phyloP scores from a whole-genome alignment of 2,797 vertebrate genomes.

The Melanogrammus aeglefinus region DNA sequence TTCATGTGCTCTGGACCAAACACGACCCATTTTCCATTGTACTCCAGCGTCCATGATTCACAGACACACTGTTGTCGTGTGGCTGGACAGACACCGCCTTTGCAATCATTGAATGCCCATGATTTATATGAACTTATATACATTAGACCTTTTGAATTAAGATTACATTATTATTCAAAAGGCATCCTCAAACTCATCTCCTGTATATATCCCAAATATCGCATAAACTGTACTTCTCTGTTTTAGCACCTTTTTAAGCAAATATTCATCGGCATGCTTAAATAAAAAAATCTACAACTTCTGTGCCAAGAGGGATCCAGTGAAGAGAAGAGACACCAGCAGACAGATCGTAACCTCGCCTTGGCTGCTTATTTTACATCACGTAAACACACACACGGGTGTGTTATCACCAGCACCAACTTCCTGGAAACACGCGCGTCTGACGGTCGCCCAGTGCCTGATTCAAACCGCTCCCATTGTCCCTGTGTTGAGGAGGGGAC shows the following conservation, averaged over 20 bases:
- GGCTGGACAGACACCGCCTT: too few species aligned
- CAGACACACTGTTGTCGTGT: too few species aligned
- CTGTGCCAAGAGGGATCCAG: too few species aligned
- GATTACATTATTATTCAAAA: background rate
- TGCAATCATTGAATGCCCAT: background rate
- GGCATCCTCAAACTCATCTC: background rate
- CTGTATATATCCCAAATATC: too few species aligned
- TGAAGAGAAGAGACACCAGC: background rate
- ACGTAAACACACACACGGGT: slow-evolving; percentile 6
- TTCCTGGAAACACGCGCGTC: slow-evolving; percentile 50
- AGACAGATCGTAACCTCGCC: slow-evolving; percentile 9
- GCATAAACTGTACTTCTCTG: background rate
- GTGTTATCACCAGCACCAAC: slow-evolving; percentile 32
- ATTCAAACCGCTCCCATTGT: slow-evolving; percentile 34
- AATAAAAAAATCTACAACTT: too few species aligned
- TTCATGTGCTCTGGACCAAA: too few species aligned
- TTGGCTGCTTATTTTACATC: slow-evolving; percentile 31
- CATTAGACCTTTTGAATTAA: too few species aligned
- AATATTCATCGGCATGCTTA: too few species aligned
- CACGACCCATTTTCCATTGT: too few species aligned
- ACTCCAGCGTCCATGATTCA: too few species aligned
- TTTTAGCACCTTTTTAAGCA: too few species aligned
- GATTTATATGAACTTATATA: background rate
- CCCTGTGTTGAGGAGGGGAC: slow-evolving; percentile 21
- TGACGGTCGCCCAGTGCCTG: background rate